Conservation (phyloP, 2,113 vertebrate genomes). For the Etia nguti region DNA sequence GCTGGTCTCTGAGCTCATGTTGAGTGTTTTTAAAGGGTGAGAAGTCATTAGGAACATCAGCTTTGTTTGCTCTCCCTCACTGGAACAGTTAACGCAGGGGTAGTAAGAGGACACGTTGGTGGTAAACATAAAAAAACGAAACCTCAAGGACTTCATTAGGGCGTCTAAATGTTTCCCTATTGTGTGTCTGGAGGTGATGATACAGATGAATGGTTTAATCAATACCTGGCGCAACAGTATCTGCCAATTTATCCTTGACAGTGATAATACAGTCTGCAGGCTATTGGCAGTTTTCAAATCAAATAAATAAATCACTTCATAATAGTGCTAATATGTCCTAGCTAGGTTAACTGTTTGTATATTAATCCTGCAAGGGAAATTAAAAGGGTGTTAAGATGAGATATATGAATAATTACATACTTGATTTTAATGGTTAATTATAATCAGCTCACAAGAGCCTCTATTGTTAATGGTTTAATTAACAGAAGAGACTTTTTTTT, state of each 20-base stretch:
- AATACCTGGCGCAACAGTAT: not conserved
- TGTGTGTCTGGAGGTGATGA: conserved; percentile 4
- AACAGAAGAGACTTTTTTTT: not conserved
- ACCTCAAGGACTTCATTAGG: not conserved
- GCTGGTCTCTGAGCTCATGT: not conserved
- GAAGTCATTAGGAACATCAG: conserved; percentile 14
- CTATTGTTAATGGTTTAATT: not conserved
- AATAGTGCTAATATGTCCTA: not conserved
- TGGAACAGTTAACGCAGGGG: conserved; percentile 9
- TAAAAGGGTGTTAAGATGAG: not conserved
- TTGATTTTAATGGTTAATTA: not conserved
- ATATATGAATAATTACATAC: not conserved
- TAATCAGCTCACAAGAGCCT: not conserved
- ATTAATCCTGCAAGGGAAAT: not conserved
- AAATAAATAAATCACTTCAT: not conserved
- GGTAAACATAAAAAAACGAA: not conserved
- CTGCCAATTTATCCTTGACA: not conserved
- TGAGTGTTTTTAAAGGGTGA: not conserved
- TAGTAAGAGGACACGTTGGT: not conserved
- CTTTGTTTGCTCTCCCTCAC: conserved; percentile 25
- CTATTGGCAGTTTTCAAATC: not conserved
- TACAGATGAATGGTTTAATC: conserved; percentile 21
- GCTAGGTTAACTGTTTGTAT: not conserved
- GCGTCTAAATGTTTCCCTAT: not conserved
- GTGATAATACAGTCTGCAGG: not conserved